Conservation (phyloP, 1,140 invertebrate species). For the Ladona fulva region DNA sequence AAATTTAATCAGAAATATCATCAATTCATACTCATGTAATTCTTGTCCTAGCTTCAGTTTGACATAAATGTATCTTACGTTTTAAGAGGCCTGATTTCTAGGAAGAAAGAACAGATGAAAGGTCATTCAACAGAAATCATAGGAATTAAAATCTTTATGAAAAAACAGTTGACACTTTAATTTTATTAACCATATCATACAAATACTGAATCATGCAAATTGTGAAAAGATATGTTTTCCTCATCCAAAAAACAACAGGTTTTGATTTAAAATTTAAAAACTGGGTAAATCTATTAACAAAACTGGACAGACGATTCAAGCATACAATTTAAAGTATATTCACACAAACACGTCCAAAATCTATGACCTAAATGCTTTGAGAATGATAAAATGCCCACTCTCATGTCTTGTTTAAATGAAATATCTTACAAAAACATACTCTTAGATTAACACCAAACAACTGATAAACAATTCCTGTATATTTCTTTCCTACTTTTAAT, state of each 20-base stretch:
- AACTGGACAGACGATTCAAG: neutral
- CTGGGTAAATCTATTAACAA: neutral
- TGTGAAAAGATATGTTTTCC: conserved; percentile 20
- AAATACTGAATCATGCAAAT: conserved; percentile 20
- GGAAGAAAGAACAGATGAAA: neutral
- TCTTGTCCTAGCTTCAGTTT: too few species aligned
- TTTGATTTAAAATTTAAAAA: neutral
- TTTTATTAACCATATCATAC: conserved; percentile 20
- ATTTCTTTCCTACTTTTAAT: neutral
- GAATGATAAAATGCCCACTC: neutral
- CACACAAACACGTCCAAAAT: neutral
- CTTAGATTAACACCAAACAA: neutral
- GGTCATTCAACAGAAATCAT: neutral
- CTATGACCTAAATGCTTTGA: neutral
- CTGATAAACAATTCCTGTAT: neutral
- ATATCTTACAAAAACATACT: neutral
- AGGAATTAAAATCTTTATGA: conserved; percentile 22
- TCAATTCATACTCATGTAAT: too few species aligned
- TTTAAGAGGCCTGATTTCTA: too few species aligned
- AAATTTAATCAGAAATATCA: too few species aligned
- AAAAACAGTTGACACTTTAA: conserved; percentile 18
- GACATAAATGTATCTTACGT: too few species aligned
- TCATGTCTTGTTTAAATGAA: neutral
- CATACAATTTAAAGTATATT: neutral
- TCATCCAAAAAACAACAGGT: neutral